Evolutionary conservation across 2,888 invertebrate species (phyloP).

Genomic region (Diadegma fenestrale): DNA sequence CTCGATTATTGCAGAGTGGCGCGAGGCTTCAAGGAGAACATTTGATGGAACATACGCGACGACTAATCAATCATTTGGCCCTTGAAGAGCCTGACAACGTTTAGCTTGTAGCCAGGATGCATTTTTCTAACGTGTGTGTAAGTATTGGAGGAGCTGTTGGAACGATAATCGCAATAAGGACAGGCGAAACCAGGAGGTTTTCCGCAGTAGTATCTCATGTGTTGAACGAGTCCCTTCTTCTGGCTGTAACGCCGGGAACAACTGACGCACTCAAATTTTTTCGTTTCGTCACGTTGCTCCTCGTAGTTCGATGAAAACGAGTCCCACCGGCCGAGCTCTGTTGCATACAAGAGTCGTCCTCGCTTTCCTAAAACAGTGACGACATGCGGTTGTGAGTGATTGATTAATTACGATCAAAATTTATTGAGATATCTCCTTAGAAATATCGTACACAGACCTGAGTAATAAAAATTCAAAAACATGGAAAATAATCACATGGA

Average conservation of each 20-base stretch:
- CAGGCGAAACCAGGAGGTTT: constrained; percentile 75
- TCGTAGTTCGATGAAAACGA: constrained; percentile 38
- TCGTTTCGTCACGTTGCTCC: constrained; percentile 36
- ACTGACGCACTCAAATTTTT: constrained; percentile 62
- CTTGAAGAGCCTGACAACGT: constrained; percentile 55
- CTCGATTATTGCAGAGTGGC: neutral
- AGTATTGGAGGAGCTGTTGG: constrained; percentile 66
- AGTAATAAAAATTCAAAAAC: neutral
- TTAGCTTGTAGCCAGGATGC: constrained; percentile 57
- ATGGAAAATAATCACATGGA: neutral
- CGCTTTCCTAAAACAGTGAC: constrained; percentile 55
- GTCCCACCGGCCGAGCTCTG: constrained; percentile 19
- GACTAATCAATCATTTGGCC: constrained; percentile 43
- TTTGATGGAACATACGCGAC: neutral
- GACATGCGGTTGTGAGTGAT: constrained; percentile 20
- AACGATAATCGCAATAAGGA: constrained; percentile 71
- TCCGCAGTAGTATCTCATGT: constrained; percentile 74
- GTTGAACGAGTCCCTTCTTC: constrained; percentile 68
- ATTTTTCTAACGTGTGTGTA: constrained; percentile 67
- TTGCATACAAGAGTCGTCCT: constrained; percentile 28
- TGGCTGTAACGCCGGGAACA: constrained; percentile 63
- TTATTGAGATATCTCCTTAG: neutral
- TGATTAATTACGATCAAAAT: neutral
- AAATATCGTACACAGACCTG: neutral
- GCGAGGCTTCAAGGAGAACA: neutral